A percentile compares a stretch with the other conserved stretches of the same genome.
Evolutionary conservation across 2,888 invertebrate genomes (phyloP).

Genomic region (Notodonta ziczac): DNA sequence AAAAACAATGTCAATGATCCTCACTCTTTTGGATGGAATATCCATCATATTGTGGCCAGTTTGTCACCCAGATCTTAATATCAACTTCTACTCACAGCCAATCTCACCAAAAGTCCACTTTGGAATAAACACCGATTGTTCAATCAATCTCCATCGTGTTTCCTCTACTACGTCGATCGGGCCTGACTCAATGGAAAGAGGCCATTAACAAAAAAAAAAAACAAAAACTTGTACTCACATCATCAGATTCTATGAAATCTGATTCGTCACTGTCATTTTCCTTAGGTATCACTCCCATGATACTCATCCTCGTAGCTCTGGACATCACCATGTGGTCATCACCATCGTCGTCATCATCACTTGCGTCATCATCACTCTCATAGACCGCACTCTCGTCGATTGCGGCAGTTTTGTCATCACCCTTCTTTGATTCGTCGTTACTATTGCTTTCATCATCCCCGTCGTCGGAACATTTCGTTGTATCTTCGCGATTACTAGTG

Average conservation of each 20-base stretch:
- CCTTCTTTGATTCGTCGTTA: conserved; percentile 14
- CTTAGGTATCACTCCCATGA: conserved; percentile 74
- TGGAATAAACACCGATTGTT: too few species aligned
- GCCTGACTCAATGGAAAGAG: too few species aligned
- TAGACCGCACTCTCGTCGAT: conserved; percentile 17
- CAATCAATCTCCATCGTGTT: too few species aligned
- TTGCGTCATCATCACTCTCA: conserved; percentile 24
- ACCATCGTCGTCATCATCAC: conserved; percentile 52
- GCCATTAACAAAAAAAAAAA: too few species aligned
- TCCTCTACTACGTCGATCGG: too few species aligned
- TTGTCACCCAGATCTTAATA: too few species aligned
- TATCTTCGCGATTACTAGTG: neutral
- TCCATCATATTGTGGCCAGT: too few species aligned
- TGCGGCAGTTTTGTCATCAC: conserved; percentile 16
- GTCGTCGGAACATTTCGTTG: neutral
- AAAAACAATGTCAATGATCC: too few species aligned
- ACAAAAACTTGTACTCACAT: conserved; percentile 50
- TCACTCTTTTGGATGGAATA: too few species aligned
- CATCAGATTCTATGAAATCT: conserved; percentile 77
- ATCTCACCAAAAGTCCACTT: too few species aligned
- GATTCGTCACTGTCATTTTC: conserved; percentile 74
- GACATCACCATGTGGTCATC: conserved; percentile 78
- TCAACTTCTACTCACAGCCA: too few species aligned
- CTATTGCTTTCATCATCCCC: conserved; percentile 27
- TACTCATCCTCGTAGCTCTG: conserved; percentile 78